A percentile compares a stretch with the other conserved stretches of the same genome.
phyloP scores from a whole-genome alignment of 2,888 invertebrate genomes.

The Xanthorhoe designata region DNA sequence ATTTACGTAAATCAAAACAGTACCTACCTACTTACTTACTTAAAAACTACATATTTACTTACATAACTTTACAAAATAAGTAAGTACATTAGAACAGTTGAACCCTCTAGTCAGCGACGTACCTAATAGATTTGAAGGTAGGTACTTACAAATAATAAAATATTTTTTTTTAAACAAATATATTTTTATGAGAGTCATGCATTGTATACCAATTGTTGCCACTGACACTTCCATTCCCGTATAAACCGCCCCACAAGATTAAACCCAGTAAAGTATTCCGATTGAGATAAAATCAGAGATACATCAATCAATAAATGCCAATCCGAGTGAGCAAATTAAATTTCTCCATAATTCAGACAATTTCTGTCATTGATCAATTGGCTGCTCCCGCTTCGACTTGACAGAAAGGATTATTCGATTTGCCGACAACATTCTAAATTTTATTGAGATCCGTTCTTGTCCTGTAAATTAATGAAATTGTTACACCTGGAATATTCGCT shows the following conservation, averaged over 20 bases:
- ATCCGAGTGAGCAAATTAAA: constrained; percentile 46
- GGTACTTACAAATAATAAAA: no score
- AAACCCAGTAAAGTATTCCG: constrained; percentile 36
- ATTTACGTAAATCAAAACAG: no score
- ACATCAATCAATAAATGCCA: constrained; percentile 49
- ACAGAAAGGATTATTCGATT: constrained; percentile 63
- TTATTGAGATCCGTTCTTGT: constrained; percentile 19
- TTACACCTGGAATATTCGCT: background rate
- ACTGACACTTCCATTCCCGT: constrained; percentile 2
- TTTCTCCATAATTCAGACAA: constrained; percentile 60
- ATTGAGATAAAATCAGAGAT: constrained; percentile 40
- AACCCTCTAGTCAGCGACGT: no score
- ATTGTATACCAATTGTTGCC: constrained; percentile 55
- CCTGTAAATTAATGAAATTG: constrained; percentile 11
- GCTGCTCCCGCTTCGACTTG: constrained; percentile 53
- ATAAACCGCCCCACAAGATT: constrained; percentile 9
- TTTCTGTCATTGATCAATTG: constrained; percentile 66
- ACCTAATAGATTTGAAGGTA: no score
- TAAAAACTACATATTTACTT: no score
- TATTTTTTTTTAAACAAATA: no score
- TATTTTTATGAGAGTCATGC: no score
- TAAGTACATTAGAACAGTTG: no score
- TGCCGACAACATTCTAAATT: constrained; percentile 58
- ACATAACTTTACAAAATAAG: no score
- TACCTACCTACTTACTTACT: no score